These are phyloP conservation scores for Brenthis daphne DNA, from an alignment of 2,888 invertebrate species.

Conservation along the genomic window DNA sequence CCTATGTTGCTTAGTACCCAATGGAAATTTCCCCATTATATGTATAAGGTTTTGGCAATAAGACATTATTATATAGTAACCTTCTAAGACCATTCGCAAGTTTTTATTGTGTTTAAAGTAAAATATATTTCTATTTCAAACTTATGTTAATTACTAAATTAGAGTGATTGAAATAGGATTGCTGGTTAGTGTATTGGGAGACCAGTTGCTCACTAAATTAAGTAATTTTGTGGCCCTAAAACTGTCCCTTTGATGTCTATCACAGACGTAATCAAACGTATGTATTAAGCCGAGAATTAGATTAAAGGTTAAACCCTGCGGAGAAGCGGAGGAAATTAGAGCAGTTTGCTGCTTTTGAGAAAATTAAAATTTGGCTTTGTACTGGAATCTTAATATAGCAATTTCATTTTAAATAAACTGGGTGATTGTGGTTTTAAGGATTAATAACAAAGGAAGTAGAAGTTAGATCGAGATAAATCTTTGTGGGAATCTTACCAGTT, in stretches of 20 bases:
- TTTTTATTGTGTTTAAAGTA: too few relatives aligned
- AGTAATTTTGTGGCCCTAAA: conserved; percentile 38
- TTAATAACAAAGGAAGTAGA: conserved; percentile 1
- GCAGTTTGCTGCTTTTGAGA: conserved; percentile 12
- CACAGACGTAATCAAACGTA: conserved; percentile 40
- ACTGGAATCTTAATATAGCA: conserved; percentile 4
- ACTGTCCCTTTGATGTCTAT: conserved; percentile 48
- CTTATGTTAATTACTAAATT: not conserved
- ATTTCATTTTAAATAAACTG: conserved; percentile 11
- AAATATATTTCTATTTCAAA: not conserved
- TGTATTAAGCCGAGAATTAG: conserved; percentile 17
- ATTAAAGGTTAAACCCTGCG: conserved; percentile 15
- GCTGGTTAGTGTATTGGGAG: conserved; percentile 11
- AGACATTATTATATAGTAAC: too few relatives aligned
- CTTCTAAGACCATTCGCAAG: too few relatives aligned
- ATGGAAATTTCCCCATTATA: too few relatives aligned
- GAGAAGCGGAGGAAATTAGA: conserved; percentile 14
- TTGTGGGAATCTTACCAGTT: not conserved
- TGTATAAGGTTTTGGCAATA: too few relatives aligned
- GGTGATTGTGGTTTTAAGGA: conserved; percentile 9
- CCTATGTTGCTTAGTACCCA: too few relatives aligned
- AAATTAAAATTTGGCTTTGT: conserved; percentile 16
- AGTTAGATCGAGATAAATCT: not conserved
- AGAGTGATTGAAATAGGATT: not conserved
- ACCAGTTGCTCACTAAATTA: conserved; percentile 21